Conservation (phyloP, 2,888 invertebrate genomes). For the Archaeoteleia sp. region DNA sequence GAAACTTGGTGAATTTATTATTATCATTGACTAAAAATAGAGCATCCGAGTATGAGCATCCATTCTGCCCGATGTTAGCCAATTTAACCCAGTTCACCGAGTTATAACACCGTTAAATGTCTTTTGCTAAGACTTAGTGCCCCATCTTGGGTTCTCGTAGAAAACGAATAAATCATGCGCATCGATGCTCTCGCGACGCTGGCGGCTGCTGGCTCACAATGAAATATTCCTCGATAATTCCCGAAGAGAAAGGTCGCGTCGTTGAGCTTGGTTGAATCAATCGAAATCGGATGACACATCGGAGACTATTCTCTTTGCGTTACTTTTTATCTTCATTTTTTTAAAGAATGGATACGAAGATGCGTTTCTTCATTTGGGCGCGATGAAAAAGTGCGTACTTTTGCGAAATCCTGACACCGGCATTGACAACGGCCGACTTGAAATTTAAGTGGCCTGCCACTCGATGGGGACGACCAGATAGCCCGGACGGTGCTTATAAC, state of each 20-base stretch:
- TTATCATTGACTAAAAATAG: constrained; percentile 34
- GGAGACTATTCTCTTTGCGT: too few relatives aligned
- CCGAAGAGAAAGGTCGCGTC: constrained; percentile 13
- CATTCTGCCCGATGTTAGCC: constrained; percentile 46
- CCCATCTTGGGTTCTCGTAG: constrained; percentile 52
- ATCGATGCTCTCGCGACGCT: constrained; percentile 26
- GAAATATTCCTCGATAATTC: constrained; percentile 34
- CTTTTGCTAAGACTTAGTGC: constrained; percentile 58
- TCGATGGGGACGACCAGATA: constrained; percentile 34
- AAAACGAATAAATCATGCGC: constrained; percentile 65
- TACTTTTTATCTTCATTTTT: too few relatives aligned
- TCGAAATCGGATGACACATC: too few relatives aligned
- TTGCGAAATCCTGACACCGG: constrained; percentile 17
- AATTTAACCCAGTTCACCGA: constrained; percentile 67
- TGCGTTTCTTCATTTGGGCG: background rate
- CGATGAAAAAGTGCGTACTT: constrained; percentile 5
- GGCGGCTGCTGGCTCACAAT: constrained; percentile 15
- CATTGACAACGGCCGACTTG: constrained; percentile 24
- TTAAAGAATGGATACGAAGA: constrained; percentile 6
- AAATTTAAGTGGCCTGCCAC: constrained; percentile 42
- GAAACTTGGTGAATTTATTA: constrained; percentile 14
- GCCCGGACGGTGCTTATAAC: constrained; percentile 59
- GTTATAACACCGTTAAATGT: constrained; percentile 66
- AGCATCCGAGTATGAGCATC: constrained; percentile 16
- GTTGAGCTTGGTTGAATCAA: constrained; percentile 16